Percentiles rank a stretch among this genome's conserved stretches.
Conservation (phyloP, 2,113 vertebrate species). For the Gallinago paraguaiae region DNA sequence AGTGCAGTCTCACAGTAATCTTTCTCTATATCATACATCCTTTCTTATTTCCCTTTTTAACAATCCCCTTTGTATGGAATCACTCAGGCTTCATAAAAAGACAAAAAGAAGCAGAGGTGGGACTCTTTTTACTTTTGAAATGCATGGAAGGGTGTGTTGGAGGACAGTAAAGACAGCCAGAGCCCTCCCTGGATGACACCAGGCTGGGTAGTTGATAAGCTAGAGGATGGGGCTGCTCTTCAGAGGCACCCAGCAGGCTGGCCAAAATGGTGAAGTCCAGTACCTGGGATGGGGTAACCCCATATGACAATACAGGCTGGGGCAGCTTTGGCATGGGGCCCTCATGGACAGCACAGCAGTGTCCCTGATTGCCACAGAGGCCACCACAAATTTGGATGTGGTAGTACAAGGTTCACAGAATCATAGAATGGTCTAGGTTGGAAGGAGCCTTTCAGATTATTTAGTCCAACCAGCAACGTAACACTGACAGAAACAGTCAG, state of each 20-base stretch:
- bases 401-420: neutral
- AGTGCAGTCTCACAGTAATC: neutral
- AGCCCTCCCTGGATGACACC: neutral
- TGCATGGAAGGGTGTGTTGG: neutral
- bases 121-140: neutral
- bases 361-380: neutral
- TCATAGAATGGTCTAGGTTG: too few species aligned
- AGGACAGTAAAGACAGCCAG: neutral
- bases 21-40: neutral
- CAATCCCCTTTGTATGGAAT: neutral
- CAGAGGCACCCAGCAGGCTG: neutral
- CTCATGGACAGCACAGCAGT: neutral
- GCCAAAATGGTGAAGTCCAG: neutral
- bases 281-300: neutral
- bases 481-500: too few species aligned
- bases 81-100: neutral
- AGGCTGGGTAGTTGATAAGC: neutral
- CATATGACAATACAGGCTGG: neutral
- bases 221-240: neutral
- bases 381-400: neutral
- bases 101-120: neutral
- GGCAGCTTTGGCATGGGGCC: neutral
- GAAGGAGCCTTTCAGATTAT: too few species aligned
- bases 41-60: constrained; percentile 2
- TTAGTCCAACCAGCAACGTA: too few species aligned